phyloP scores from a whole-genome alignment of 2,888 invertebrate species.

The Agriopis leucophaearia region DNA sequence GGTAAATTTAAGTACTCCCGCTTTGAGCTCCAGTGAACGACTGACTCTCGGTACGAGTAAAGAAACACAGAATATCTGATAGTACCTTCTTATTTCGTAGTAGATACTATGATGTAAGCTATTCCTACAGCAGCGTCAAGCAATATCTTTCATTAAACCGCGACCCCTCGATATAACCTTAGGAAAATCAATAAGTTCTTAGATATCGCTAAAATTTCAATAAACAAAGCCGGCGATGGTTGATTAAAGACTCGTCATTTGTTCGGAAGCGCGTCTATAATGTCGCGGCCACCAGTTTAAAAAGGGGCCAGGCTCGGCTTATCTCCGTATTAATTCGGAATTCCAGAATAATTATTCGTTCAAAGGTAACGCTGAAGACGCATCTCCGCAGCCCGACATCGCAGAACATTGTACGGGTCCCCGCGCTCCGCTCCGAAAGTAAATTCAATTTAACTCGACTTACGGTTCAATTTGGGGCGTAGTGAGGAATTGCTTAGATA shows the following conservation, averaged over 20 bases:
- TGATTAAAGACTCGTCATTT: slow-evolving; percentile 61
- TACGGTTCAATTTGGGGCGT: slow-evolving; percentile 59
- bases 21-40: no score
- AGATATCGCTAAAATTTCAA: slow-evolving; percentile 45
- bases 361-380: slow-evolving; percentile 76
- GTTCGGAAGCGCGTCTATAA: slow-evolving; percentile 58
- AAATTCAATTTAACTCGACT: slow-evolving; percentile 48
- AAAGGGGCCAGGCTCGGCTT: slow-evolving; percentile 64
- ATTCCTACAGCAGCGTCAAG: neutral
- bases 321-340: slow-evolving; percentile 81
- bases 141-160: neutral
- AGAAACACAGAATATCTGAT: no score
- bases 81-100: no score
- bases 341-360: slow-evolving; percentile 81
- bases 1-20: no score
- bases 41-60: no score
- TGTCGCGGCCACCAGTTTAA: slow-evolving; percentile 51
- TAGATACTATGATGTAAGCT: no score
- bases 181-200: slow-evolving; percentile 23
- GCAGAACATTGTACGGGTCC: slow-evolving; percentile 60
- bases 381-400: slow-evolving; percentile 62
- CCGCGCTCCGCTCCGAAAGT: slow-evolving; percentile 48
- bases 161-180: neutral
- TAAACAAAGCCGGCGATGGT: slow-evolving; percentile 43
- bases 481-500: slow-evolving; percentile 56